Conservation (phyloP, 1,140 invertebrate species). For the Bicyclus anynana region DNA sequence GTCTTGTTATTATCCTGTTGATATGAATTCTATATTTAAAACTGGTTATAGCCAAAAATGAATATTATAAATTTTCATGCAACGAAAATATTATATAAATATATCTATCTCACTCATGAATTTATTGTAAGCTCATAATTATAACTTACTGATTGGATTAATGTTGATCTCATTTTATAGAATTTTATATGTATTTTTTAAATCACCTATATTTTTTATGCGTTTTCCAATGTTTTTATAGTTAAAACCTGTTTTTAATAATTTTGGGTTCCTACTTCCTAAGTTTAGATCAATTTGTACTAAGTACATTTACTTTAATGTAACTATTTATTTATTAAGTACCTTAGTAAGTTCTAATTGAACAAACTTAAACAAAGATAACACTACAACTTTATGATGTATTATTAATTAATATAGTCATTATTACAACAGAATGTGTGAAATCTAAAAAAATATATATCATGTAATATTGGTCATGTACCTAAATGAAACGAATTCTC, state of each 20-base stretch:
- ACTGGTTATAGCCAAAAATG: too few species aligned
- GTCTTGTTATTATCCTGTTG: not conserved
- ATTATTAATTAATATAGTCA: too few species aligned
- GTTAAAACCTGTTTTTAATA: conserved; percentile 7
- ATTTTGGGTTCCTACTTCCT: conserved; percentile 11
- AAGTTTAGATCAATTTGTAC: conserved; percentile 1
- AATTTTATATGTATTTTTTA: not conserved
- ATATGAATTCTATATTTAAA: not conserved
- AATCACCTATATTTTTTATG: not conserved
- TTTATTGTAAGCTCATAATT: not conserved
- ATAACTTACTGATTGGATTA: not conserved
- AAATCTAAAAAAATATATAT: too few species aligned
- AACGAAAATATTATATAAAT: not conserved
- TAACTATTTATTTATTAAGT: not conserved
- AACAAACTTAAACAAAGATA: too few species aligned
- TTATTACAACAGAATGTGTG: too few species aligned
- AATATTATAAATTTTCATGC: not conserved
- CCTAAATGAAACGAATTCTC: too few species aligned
- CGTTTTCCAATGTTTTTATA: not conserved
- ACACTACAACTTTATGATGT: too few species aligned
- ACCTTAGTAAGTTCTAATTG: not conserved
- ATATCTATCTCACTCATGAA: not conserved
- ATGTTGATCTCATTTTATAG: conserved; percentile 16
- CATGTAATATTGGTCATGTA: too few species aligned
- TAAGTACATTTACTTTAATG: not conserved